Conservation (phyloP, 2,113 vertebrate genomes). For the Nannobrachium achirus region DNA sequence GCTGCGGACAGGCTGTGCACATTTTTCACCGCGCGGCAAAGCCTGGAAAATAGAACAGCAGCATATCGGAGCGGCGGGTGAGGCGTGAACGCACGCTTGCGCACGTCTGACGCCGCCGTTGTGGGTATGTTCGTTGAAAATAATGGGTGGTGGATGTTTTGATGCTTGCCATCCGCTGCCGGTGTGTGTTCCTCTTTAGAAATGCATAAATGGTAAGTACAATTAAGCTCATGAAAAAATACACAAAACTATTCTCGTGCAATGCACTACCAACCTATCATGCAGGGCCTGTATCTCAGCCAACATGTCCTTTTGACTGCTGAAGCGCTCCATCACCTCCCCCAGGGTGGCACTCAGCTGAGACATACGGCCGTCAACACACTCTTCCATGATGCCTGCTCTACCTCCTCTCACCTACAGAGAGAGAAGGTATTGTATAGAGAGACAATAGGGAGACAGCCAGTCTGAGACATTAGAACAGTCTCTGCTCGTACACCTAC, state of each 20-base stretch:
- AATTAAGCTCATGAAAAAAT: neutral
- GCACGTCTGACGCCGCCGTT: too few relatives aligned
- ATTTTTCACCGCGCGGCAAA: too few relatives aligned
- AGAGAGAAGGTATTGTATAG: neutral
- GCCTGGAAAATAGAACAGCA: too few relatives aligned
- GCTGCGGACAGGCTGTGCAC: too few relatives aligned
- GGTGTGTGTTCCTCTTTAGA: too few relatives aligned
- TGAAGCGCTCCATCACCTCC: conserved; percentile 67
- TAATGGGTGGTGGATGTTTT: too few relatives aligned
- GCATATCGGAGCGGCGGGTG: too few relatives aligned
- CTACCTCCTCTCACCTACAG: conserved; percentile 58
- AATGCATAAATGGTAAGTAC: too few relatives aligned
- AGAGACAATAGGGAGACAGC: neutral
- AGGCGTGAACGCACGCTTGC: too few relatives aligned
- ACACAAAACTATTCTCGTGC: neutral
- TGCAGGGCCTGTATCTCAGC: conserved; percentile 75
- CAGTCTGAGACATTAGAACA: neutral
- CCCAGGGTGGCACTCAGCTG: conserved; percentile 66
- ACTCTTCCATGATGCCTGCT: conserved; percentile 55
- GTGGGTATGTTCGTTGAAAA: too few relatives aligned
- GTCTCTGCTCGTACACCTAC: too few relatives aligned
- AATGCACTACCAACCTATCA: neutral
- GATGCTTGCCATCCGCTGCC: too few relatives aligned
- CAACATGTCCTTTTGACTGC: conserved; percentile 73
- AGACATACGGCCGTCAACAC: conserved; percentile 23